Conservation (phyloP, 2,113 vertebrate genomes). For the Sander vitreus region DNA sequence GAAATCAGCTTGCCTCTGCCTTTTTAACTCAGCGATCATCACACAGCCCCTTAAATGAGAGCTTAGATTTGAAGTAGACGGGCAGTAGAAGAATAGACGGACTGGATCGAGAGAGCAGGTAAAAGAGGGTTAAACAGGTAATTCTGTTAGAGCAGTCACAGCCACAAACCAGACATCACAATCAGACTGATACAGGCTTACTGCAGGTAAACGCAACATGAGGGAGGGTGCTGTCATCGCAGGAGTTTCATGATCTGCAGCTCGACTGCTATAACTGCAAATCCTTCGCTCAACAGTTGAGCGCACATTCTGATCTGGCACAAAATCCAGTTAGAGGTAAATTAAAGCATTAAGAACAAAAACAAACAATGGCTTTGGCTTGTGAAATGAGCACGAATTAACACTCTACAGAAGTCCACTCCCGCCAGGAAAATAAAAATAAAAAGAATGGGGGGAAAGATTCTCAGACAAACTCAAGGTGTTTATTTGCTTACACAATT, state of each 20-base stretch:
- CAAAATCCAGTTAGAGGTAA: conserved; percentile 4
- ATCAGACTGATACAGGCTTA: conserved; percentile 46
- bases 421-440: background rate
- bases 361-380: background rate
- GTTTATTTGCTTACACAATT: too few species aligned
- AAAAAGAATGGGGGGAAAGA: background rate
- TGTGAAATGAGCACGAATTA: too few species aligned
- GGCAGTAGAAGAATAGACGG: conserved; percentile 57
- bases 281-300: background rate
- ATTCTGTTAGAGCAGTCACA: conserved; percentile 53
- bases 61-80: conserved; percentile 39
- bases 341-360: background rate
- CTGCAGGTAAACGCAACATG: background rate
- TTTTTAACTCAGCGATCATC: background rate
- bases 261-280: conserved; percentile 1
- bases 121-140: conserved; percentile 31
- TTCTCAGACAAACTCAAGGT: too few species aligned
- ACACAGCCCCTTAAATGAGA: background rate
- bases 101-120: conserved; percentile 13
- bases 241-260: background rate
- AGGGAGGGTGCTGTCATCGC: background rate
- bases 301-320: background rate
- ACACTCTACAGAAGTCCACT: too few species aligned
- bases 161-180: conserved; percentile 48
- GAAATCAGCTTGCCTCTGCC: background rate